phyloP scores from a whole-genome alignment of 2,113 vertebrate species.

The Aspiorhynchus laticeps region DNA sequence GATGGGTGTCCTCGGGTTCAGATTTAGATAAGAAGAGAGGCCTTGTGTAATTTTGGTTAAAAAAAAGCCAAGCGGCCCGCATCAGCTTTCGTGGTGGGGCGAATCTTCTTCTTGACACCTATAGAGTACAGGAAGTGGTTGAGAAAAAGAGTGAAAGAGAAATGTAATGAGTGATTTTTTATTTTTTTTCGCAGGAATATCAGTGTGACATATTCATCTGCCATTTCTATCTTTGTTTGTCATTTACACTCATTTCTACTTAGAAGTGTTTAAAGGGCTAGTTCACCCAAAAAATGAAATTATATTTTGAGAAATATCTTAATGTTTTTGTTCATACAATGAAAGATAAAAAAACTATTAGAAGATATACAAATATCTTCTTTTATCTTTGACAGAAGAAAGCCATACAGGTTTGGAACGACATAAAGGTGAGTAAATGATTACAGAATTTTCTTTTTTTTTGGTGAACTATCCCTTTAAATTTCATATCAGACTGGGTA shows the following conservation, averaged over 20 bases:
- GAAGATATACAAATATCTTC: neutral
- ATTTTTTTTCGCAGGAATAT: constrained; percentile 36
- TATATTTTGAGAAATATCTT: neutral
- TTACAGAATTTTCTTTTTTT: neutral
- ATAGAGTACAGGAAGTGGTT: constrained; percentile 1
- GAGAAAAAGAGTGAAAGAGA: constrained; percentile 28
- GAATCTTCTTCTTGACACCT: constrained; percentile 39
- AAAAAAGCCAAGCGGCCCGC: constrained; percentile 12
- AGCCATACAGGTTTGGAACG: neutral
- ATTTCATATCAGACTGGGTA: neutral
- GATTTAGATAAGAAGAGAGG: constrained; percentile 59
- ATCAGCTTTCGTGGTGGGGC: constrained; percentile 52
- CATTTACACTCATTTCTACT: neutral
- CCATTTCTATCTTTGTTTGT: constrained; percentile 33
- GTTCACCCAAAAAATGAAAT: neutral
- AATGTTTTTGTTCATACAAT: neutral
- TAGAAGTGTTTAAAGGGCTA: neutral
- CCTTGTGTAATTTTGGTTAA: constrained; percentile 52
- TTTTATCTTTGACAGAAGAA: neutral
- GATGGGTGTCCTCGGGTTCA: constrained; percentile 46
- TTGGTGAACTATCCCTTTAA: neutral
- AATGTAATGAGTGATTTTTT: constrained; percentile 51
- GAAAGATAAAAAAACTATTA: neutral
- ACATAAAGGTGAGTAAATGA: neutral
- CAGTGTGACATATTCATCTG: constrained; percentile 53